These are phyloP conservation scores for Rattus rattus DNA, from an alignment of 2,113 vertebrate species.

Conservation along the genomic window DNA sequence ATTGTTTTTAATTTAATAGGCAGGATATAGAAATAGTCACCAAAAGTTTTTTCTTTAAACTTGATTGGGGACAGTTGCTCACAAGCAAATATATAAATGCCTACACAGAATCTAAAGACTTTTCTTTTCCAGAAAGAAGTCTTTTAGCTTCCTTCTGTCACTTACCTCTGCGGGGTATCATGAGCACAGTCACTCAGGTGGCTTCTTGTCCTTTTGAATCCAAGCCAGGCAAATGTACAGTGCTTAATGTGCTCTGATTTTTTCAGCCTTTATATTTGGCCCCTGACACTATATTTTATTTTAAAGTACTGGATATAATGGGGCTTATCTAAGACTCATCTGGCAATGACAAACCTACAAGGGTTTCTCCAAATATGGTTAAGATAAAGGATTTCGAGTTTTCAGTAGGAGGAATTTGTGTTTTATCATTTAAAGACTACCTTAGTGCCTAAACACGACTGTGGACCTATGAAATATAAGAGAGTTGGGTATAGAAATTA, in stretches of 20 bases:
- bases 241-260: background rate
- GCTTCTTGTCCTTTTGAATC: background rate
- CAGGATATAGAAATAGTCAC: background rate
- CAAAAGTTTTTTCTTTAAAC: background rate
- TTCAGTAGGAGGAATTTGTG: background rate
- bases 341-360: background rate
- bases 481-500: background rate
- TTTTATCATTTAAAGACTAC: constrained; percentile 8
- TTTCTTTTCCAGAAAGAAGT: background rate
- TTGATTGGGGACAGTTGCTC: background rate
- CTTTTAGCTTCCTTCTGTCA: background rate
- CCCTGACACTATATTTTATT: constrained; percentile 42
- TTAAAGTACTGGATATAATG: background rate
- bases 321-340: background rate
- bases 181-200: background rate
- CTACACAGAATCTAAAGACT: constrained; percentile 23
- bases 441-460: constrained; percentile 21
- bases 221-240: background rate
- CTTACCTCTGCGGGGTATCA: background rate
- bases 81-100: background rate
- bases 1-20: background rate
- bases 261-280: background rate
- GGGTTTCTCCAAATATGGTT: background rate
- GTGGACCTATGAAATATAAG: background rate
- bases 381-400: constrained; percentile 6